Percentiles rank a stretch among this genome's conserved stretches.
Conservation (phyloP, 2,113 vertebrate species). For the Camelus bactrianus region DNA sequence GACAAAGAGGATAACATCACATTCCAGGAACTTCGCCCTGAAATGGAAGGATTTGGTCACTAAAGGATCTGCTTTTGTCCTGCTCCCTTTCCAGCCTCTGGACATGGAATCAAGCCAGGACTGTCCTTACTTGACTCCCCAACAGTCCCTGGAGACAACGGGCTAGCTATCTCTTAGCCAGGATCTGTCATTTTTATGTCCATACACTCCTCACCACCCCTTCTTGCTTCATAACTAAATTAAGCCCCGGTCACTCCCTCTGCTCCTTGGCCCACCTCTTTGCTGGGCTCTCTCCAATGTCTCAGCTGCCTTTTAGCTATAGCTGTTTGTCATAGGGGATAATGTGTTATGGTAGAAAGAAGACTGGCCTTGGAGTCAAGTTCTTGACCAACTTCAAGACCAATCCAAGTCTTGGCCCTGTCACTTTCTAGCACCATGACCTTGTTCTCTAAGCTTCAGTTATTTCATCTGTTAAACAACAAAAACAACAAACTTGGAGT, state of each 20-base stretch:
- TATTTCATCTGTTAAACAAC: background rate
- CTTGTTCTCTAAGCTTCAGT: background rate
- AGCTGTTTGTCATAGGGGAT: background rate
- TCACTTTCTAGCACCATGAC: background rate
- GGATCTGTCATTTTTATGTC: background rate
- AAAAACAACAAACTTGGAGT: background rate
- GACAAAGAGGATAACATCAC: background rate
- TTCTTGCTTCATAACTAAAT: conserved; percentile 7
- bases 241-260: background rate
- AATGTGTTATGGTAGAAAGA: background rate
- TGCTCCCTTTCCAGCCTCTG: background rate
- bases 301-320: background rate
- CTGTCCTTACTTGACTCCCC: conserved; percentile 63
- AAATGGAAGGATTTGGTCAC: background rate
- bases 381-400: background rate
- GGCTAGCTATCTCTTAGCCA: background rate
- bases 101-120: background rate
- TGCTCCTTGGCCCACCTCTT: conserved; percentile 17
- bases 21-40: background rate
- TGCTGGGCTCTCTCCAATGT: background rate
- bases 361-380: background rate
- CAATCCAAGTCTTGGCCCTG: background rate
- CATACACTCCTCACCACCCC: background rate
- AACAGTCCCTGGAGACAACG: background rate
- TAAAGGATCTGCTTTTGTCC: background rate